Conservation (phyloP, 2,113 vertebrate species). For the Paramisgurnus dabryanus region DNA sequence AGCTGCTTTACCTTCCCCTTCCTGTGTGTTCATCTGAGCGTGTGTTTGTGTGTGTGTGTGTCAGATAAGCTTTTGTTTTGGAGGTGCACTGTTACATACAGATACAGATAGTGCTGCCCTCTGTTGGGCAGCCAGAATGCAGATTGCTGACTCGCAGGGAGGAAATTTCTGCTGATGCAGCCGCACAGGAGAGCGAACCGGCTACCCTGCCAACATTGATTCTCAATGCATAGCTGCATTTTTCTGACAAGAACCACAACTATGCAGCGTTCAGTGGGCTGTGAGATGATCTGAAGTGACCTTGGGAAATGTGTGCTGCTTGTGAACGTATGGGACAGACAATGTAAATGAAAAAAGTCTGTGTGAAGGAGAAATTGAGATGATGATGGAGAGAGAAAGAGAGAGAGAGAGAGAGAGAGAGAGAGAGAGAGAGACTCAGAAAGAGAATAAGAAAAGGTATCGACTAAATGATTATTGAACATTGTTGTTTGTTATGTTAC, state of each 20-base stretch:
- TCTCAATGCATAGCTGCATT: slow-evolving; percentile 33
- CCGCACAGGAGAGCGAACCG: slow-evolving; percentile 2
- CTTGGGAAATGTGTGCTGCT: slow-evolving; percentile 36
- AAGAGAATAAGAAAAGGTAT: neutral
- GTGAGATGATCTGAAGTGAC: slow-evolving; percentile 53
- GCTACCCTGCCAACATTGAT: slow-evolving; percentile 37
- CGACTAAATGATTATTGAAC: neutral
- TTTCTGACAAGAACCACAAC: slow-evolving; percentile 24
- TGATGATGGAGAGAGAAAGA: neutral
- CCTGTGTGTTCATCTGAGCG: slow-evolving; percentile 35
- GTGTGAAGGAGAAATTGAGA: neutral
- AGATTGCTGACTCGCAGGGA: slow-evolving; percentile 41
- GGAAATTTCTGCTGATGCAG: slow-evolving; percentile 43
- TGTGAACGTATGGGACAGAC: neutral
- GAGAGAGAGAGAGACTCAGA: neutral
- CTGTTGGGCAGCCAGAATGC: slow-evolving; percentile 45
- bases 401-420: neutral
- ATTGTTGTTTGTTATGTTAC: neutral
- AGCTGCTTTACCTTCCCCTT: slow-evolving; percentile 52
- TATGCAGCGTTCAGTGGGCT: slow-evolving; percentile 38
- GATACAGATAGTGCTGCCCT: slow-evolving; percentile 50
- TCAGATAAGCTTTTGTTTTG: slow-evolving; percentile 37
- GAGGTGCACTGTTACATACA: slow-evolving; percentile 35
- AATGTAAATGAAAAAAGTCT: neutral
- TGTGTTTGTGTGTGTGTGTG: slow-evolving; percentile 36